phyloP scores from a whole-genome alignment of 2,113 vertebrate species.

The Bombycilla garrulus region DNA sequence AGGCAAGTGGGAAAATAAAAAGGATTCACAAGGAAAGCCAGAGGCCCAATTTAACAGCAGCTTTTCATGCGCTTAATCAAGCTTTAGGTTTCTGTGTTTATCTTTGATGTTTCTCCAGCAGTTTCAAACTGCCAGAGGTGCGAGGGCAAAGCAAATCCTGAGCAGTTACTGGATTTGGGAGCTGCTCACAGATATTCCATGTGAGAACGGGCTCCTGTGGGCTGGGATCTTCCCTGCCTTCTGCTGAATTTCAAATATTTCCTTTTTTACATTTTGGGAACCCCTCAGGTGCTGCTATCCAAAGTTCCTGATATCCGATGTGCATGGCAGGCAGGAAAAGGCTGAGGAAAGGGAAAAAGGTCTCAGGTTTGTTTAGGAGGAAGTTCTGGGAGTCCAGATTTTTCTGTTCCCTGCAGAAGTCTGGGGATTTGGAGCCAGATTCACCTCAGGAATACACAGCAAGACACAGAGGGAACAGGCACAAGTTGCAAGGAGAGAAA shows the following conservation, averaged over 20 bases:
- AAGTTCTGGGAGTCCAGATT: not conserved
- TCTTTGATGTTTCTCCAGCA: not conserved
- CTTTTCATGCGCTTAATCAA: not conserved
- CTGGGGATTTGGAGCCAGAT: not conserved
- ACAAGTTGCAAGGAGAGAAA: not conserved
- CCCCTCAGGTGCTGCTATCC: too few species aligned
- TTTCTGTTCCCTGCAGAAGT: not conserved
- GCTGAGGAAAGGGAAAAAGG: not conserved
- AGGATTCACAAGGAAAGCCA: not conserved
- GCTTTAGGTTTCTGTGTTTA: not conserved
- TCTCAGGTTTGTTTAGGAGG: not conserved
- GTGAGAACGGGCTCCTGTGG: not conserved
- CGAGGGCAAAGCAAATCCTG: not conserved
- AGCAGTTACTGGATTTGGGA: not conserved
- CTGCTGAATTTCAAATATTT: too few species aligned
- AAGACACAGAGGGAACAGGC: not conserved
- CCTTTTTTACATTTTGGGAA: too few species aligned
- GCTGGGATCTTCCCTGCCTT: not conserved
- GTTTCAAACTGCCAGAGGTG: not conserved
- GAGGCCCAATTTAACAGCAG: not conserved
- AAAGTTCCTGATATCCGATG: too few species aligned
- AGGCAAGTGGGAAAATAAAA: not conserved
- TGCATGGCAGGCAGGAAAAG: accelerated
- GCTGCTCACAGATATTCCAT: not conserved
- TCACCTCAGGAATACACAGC: not conserved